A percentile compares a stretch with the other conserved stretches of the same genome.
Evolutionary conservation across 2,888 invertebrate genomes (phyloP).

Genomic region (Acanthosepion pharaonis): DNA sequence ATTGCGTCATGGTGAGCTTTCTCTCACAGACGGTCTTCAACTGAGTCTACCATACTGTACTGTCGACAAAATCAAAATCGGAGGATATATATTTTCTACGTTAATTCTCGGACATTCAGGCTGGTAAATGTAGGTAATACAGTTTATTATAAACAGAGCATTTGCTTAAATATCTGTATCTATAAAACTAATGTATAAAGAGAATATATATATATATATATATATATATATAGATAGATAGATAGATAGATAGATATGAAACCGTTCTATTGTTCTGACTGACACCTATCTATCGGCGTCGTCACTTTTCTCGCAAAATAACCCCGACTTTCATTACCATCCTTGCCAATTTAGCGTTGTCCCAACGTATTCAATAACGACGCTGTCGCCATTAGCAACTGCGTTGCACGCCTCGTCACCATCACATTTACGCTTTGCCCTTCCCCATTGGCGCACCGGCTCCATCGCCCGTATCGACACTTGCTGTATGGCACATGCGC

Average conservation of each 20-base stretch:
- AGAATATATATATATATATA: no score
- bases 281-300: not conserved
- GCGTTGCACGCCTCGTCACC: not conserved
- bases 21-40: no score
- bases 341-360: not conserved
- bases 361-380: not conserved
- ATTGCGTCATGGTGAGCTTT: no score
- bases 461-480: not conserved
- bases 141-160: no score
- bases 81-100: no score
- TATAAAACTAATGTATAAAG: no score
- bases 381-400: not conserved
- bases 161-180: no score
- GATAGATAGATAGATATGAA: not conserved
- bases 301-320: not conserved
- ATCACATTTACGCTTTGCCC: no score
- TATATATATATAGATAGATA: not conserved
- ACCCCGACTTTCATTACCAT: not conserved
- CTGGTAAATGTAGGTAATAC: no score
- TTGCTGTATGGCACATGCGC: not conserved
- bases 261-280: not conserved
- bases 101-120: no score
- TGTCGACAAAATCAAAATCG: no score
- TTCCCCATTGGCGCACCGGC: not conserved
- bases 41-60: no score